Evolutionary conservation across 2,797 vertebrate genomes (phyloP), one percentile per base, ranked within the genome.

Genomic region (Hybognathus amarus): DNA sequence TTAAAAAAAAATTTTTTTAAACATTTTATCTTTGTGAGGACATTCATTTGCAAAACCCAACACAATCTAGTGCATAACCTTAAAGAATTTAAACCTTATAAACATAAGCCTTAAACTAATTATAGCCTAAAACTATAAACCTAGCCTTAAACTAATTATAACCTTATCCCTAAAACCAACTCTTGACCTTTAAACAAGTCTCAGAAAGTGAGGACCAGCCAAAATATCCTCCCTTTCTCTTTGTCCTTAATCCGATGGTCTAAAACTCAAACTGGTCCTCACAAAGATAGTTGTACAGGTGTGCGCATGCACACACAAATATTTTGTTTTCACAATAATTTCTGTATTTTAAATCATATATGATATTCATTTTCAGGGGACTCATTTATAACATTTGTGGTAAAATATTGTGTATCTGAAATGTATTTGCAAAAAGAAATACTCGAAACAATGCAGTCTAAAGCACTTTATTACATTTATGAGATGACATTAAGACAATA

Each of bases 401-500:
- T 52, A 5, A 78, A 17, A 50, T 36, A 30, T 17, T 20, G 38
- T 11, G 22, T 30, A 27, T 30, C 59, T 30, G 27, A 63, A 63
- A 30, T 30, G 17, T 63, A 63, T 30, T 3, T 30, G 13, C 13
- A 27, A 73, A 63, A 9, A 6, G 6, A 52, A n/a, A 40, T 18
- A 17, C n/a, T 69, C 9, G 3, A 50, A 78, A 30, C 75, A 85
- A 22, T 79, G 22, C 69, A 59, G 3, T 84, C 67, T 24, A 77
- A 67, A 73, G 24, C 38, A 79, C 56, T 86, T 83, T 88, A 83
- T 86, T 86, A 67, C 64, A 75, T 81, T 80, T 80, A 54, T 79
- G 40, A 79, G 66, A 40, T 50, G 66, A 76, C 82, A 66, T 61
- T 18, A 71, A 67, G 36, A 80, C 86, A 76, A 52, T 77, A 12